Base-by-base conservation (phyloP, 92 coral and sea anemone genomes). In the Nematostella vectensis region DNA sequence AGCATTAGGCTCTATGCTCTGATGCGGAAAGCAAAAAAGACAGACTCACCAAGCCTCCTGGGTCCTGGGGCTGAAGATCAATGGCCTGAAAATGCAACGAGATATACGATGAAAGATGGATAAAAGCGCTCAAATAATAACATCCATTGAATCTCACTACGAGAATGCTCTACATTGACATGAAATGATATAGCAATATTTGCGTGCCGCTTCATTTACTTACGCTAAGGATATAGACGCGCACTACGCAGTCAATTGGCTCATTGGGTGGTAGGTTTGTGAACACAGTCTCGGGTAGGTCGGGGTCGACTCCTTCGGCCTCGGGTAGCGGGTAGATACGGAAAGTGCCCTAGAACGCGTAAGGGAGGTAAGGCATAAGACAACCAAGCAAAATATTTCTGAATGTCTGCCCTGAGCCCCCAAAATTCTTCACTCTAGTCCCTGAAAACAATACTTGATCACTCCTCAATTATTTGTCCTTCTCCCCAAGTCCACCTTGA, bases 61-160 rank as follows among this genome's bases (percentile, higher is more conserved):
- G 77, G 58, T 88, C 96, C 54, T 84, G 94, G n/a, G 96, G 96
- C 62, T 85, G 96, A 25, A 88, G 57, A 10, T 88, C 96, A 3
- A 71, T 59, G 8, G 79, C 96, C 96, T 88, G 44, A 3, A 59
- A 54, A 15, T 23, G 24, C 30, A 37, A 54, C 40, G n/a, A n/a
- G n/a, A n/a, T n/a, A n/a, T n/a, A n/a, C n/a, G n/a, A n/a, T n/a
- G n/a, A n/a, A n/a, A n/a, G n/a, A n/a, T n/a, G n/a, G n/a, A n/a
- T n/a, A n/a, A n/a, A n/a, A n/a, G n/a, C n/a, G n/a, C n/a, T n/a
- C n/a, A n/a, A n/a, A n/a, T n/a, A n/a, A n/a, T n/a, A n/a, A n/a
- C n/a, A n/a, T n/a, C n/a, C n/a, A n/a, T n/a, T n/a, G n/a, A n/a
- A n/a, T n/a, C n/a, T n/a, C n/a, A n/a, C n/a, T n/a, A n/a, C n/a